Evolutionary conservation across 2,113 vertebrate species (phyloP), one percentile per base, ranked within the genome.

Genomic region (Castor canadensis): DNA sequence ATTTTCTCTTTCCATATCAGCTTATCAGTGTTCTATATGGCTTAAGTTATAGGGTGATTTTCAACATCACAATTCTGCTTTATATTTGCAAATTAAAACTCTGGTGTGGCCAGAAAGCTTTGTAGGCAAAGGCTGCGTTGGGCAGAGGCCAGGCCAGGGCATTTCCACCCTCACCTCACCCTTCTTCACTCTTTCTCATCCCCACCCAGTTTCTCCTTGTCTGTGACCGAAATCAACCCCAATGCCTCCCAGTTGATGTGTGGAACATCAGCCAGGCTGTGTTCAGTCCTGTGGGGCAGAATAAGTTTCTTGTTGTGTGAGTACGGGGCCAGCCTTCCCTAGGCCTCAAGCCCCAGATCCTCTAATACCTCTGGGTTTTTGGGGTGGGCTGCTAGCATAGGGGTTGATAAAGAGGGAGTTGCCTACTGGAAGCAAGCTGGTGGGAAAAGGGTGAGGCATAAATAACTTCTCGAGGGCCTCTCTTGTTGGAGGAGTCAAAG

Each of bases 121-220:
- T 4, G 2, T 40, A n/a, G 81, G 15, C 49, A 26, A 10, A 90
- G 86, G 56, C 89, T 52, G 64, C 60, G 56, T 35, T 3, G 43
- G 54, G 8, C 49, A 6, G 9, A 82, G 28, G 64, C 43, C 58
- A 35, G 35, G 7, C n/a, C 9, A 40, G 58, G 43, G 15, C 32
- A 0, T 56, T 0, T 17, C 49, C 11, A 1, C 66, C 12, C 0
- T 1, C 45, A 20, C 54, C 67, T n/a, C n/a, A n/a, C n/a, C n/a
- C n/a, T n/a, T n/a, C 75, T 76, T 38, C 67, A 45, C 43, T 43
- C 16, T 16, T 91, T 76, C 26, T 32, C n/a, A 20, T 87, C 47
- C 75, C n/a, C 9, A 32, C n/a, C 32, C 73, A 28, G 32, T 54
- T 77, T 69, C 10, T 77, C 9, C 32, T 28, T 0, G 0, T 43